These are phyloP conservation scores for Condylostylus longicornis DNA, from an alignment of 1,140 invertebrate genomes.

Conservation along the genomic window DNA sequence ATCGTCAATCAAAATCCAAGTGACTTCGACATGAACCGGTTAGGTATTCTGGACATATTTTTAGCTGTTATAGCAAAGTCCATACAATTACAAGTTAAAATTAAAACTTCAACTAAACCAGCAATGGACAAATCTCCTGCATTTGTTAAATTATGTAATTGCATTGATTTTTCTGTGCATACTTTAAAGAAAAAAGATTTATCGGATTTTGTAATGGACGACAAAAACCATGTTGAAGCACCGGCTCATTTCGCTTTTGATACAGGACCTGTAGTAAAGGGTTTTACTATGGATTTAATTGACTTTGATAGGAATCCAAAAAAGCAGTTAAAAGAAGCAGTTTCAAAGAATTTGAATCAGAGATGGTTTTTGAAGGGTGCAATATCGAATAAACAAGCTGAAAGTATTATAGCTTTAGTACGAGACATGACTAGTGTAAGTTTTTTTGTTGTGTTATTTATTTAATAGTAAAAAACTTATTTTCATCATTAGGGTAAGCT, in stretches of 20 bases:
- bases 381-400: constrained; percentile 67
- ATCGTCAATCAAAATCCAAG: constrained; percentile 41
- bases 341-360: constrained; percentile 28
- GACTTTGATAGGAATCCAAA: background rate
- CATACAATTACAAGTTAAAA: constrained; percentile 72
- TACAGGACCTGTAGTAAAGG: too few species aligned
- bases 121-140: constrained; percentile 23
- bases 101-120: constrained; percentile 39
- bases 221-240: too few species aligned
- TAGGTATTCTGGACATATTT: constrained; percentile 69
- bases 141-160: constrained; percentile 26
- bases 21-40: constrained; percentile 46
- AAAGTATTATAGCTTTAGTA: constrained; percentile 73
- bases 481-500: constrained; percentile 57
- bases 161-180: constrained; percentile 27
- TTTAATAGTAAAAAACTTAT: background rate
- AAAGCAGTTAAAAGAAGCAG: constrained; percentile 8
- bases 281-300: background rate
- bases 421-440: constrained; percentile 83
- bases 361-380: constrained; percentile 75
- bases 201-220: too few species aligned
- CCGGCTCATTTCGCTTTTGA: background rate
- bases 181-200: constrained; percentile 15
- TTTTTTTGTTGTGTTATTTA: constrained; percentile 3
- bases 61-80: constrained; percentile 75